phyloP scores from a whole-genome alignment of 2,888 invertebrate species.

The Acholoe squamosa region DNA sequence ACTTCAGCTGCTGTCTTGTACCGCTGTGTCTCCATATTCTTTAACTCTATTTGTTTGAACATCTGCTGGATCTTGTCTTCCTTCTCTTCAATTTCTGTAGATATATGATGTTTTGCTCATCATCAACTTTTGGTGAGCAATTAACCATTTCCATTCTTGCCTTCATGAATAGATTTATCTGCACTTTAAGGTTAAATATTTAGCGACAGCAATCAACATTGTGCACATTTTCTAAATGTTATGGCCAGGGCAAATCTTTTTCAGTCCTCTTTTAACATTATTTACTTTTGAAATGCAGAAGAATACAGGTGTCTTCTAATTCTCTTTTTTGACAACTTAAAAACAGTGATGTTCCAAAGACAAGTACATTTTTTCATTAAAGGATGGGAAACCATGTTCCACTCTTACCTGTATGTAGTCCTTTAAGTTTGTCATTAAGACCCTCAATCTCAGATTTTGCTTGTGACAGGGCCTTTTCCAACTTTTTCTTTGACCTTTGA shows the following conservation, averaged over 20 bases:
- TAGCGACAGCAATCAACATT: background rate
- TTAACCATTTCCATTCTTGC: too few species aligned
- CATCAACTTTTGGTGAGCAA: too few species aligned
- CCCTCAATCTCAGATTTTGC: conserved; percentile 77
- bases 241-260: too few species aligned
- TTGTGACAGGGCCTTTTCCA: conserved; percentile 78
- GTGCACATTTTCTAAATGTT: too few species aligned
- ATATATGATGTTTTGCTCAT: background rate
- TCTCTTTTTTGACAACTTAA: too few species aligned
- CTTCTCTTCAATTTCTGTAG: conserved; percentile 79
- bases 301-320: too few species aligned
- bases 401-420: conserved; percentile 66
- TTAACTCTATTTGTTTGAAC: conserved; percentile 79
- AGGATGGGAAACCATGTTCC: too few species aligned
- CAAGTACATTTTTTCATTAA: too few species aligned
- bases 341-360: too few species aligned
- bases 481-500: conserved; percentile 74
- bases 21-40: conserved; percentile 78
- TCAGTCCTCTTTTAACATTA: too few species aligned
- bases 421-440: conserved; percentile 76
- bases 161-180: background rate
- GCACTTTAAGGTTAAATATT: background rate
- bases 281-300: too few species aligned
- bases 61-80: conserved; percentile 80
- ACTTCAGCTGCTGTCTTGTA: conserved; percentile 80